Evolutionary conservation across 2,888 invertebrate species (phyloP), one percentile per base, ranked within the genome.

Genomic region (Belgica antarctica): DNA sequence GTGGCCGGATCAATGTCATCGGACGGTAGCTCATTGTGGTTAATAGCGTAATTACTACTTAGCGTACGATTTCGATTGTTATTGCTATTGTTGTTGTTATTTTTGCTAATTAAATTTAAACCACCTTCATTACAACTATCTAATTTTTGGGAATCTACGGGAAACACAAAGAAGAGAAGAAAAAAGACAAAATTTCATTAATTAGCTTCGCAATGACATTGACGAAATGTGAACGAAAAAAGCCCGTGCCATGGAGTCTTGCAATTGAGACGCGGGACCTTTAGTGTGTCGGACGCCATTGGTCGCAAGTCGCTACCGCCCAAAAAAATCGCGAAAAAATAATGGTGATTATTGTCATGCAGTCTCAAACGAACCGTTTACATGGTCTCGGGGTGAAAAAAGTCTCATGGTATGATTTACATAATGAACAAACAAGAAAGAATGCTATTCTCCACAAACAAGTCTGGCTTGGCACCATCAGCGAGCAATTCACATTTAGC

Each of bases 1-100:
- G 31, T 17, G 73, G 80, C 81, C 34, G 82, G 82, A 77, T 83
- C 83, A 73, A 82, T 83, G 74, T 80, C 83, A 31, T 83, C 80
- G 36, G 82, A 76, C 46, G 62, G 68, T 68, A 68, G 68, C 52
- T 57, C 68, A 68, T 68, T 68, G 28, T 61, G 25, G 34, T 68
- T 68, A 68, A 68, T 68, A 12, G 47, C 34, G 57, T 68, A 68
- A 68, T 68, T 68, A 61, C 70, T 70, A 61, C 70, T 70, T 46
- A 41, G 59, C 61, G 70, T 70, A 70, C 70, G 70, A 61, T 70
- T 70, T 57, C 70, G 59, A 70, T 70, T 70, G 70, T 70, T 70
- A 70, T 61, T 70, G 70, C 70, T 70, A 57, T 61, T 24, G 70
- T 69, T 65, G 22, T 68, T 70, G 57, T 70, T 70, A 61, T 59